These are phyloP conservation scores for Perca fluviatilis DNA, from an alignment of 2,113 vertebrate genomes.

Conservation along the genomic window DNA sequence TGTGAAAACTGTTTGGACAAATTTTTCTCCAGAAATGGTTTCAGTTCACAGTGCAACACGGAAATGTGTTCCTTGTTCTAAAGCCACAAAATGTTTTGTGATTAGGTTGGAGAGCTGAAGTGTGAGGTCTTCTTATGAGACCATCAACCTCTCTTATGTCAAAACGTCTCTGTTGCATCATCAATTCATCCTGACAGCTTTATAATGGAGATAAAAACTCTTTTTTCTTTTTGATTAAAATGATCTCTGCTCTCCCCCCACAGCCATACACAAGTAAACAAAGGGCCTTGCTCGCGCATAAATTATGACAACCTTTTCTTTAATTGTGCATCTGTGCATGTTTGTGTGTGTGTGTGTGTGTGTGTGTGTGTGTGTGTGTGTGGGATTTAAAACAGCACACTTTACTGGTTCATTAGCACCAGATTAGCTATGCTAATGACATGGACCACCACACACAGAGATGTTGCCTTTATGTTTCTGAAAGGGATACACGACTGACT, in stretches of 20 bases:
- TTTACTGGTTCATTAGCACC: constrained; percentile 85
- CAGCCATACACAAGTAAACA: constrained; percentile 82
- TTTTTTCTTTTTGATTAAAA: constrained; percentile 82
- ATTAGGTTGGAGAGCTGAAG: constrained; percentile 19
- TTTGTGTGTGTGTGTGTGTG: constrained; percentile 37
- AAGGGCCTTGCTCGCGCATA: constrained; percentile 72
- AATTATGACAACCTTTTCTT: constrained; percentile 77
- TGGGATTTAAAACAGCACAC: constrained; percentile 75
- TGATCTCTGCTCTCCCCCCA: constrained; percentile 74
- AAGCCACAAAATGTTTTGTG: constrained; percentile 24
- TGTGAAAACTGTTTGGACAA: constrained; percentile 33
- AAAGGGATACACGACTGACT: constrained; percentile 60
- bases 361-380: constrained; percentile 37
- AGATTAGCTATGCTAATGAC: constrained; percentile 87
- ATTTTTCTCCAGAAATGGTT: constrained; percentile 38
- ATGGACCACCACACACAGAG: constrained; percentile 77
- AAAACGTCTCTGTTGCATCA: constrained; percentile 41
- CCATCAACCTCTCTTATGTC: constrained; percentile 44
- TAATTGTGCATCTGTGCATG: constrained; percentile 61
- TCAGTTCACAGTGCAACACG: neutral
- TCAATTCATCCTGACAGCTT: constrained; percentile 56
- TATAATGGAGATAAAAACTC: constrained; percentile 80
- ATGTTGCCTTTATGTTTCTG: constrained; percentile 75
- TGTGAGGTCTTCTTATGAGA: constrained; percentile 16
- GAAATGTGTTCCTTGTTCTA: constrained; percentile 5